Conservation (phyloP, 2,797 vertebrate genomes). For the Delichon dasypus region DNA sequence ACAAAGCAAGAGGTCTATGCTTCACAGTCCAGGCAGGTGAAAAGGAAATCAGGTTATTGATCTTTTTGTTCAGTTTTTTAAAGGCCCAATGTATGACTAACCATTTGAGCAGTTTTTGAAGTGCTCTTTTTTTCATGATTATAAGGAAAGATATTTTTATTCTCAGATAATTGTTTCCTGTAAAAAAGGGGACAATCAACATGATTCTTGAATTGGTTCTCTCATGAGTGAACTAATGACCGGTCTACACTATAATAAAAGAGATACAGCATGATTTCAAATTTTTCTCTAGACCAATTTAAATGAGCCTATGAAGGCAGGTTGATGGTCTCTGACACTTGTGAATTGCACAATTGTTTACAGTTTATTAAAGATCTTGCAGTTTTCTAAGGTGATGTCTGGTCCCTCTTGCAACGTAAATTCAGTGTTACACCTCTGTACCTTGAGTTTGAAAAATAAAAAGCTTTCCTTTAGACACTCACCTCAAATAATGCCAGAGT, state of each 20-base stretch:
- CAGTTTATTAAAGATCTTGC: not conserved
- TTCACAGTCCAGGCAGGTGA: slow-evolving; percentile 60
- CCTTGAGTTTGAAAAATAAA: not conserved
- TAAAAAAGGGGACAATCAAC: not conserved
- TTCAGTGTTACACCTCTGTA: not conserved
- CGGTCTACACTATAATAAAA: not conserved
- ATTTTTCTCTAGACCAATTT: not conserved
- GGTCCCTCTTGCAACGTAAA: not conserved
- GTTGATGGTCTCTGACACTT: not conserved
- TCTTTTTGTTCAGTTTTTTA: slow-evolving; percentile 60
- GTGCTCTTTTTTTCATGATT: slow-evolving; percentile 15
- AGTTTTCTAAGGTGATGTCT: not conserved
- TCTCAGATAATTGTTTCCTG: not conserved
- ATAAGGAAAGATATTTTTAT: not conserved
- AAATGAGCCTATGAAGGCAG: not conserved
- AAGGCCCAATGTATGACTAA: slow-evolving; percentile 44
- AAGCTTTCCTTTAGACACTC: not conserved
- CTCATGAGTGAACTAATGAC: not conserved
- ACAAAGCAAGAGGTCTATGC: slow-evolving; percentile 69
- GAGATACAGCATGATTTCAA: not conserved
- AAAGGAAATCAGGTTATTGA: slow-evolving; percentile 72
- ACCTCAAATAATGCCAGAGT: not conserved
- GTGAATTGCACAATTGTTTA: not conserved
- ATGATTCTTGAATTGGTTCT: not conserved
- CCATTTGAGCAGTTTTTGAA: slow-evolving; percentile 14